phyloP scores from a whole-genome alignment of 1,140 invertebrate genomes.

The Rhagoletis zephyria region DNA sequence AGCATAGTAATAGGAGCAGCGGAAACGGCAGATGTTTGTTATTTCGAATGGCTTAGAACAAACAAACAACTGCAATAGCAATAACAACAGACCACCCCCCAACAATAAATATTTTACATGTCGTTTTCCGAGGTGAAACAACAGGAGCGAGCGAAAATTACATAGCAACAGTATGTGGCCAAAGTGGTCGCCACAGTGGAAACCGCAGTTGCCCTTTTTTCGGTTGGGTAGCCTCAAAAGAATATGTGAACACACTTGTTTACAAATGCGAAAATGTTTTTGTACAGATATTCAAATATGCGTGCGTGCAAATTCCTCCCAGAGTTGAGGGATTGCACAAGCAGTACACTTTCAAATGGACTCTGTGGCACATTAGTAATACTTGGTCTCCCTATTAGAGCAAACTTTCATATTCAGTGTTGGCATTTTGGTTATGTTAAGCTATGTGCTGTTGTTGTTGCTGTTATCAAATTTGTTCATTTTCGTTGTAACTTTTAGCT shows the following conservation, averaged over 20 bases:
- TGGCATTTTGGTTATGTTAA: background rate
- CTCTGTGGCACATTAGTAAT: slow-evolving; percentile 28
- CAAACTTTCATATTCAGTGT: background rate
- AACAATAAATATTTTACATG: slow-evolving; percentile 12
- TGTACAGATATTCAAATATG: background rate
- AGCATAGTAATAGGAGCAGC: background rate
- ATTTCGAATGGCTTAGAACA: background rate
- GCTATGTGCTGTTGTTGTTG: background rate
- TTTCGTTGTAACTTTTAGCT: background rate
- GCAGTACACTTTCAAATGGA: background rate
- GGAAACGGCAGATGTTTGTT: background rate
- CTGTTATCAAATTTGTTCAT: background rate
- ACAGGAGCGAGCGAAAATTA: slow-evolving; percentile 19
- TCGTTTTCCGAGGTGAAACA: background rate
- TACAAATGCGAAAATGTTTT: background rate
- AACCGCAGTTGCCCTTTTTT: slow-evolving; percentile 43
- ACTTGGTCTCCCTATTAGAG: background rate
- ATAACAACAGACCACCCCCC: background rate
- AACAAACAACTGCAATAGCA: background rate
- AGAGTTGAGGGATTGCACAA: background rate
- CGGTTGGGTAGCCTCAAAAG: slow-evolving; percentile 1
- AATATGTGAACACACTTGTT: background rate
- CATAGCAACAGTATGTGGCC: slow-evolving; percentile 6
- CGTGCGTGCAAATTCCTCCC: background rate
- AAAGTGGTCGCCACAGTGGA: slow-evolving; percentile 9